Evolutionary conservation across 2,113 vertebrate genomes (phyloP), one percentile per base, ranked within the genome.

Genomic region (Turnix velox): DNA sequence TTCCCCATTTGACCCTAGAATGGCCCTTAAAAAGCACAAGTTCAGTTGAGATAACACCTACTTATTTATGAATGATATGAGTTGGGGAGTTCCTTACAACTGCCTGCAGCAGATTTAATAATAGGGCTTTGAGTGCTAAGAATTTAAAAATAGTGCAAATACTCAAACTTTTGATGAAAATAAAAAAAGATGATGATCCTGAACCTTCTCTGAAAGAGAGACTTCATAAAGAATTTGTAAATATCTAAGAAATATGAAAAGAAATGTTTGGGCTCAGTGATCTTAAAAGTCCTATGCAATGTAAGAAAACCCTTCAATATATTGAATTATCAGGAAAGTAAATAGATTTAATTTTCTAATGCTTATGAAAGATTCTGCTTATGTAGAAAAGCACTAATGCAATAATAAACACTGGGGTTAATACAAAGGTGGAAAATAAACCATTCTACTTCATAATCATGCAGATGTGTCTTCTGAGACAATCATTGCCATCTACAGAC

Each of bases 401-500:
- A 71, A 59, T 87, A 74, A 92, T 61, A 76, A 92, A 78, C 14
- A 78, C 4, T 40, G 62, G 83, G 75, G 93, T 88, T 92, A 94
- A 83, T 90, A 83, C 43, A 82, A 92, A 92, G 84, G 58, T 91
- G 92, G 78, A 95, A 90, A 89, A 46, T 74, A 84, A 90, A 83
- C 46, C 83, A 55, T 55, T 78, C 51, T 96, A 82, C 61, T 91
- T 88, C 52, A 91, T 71, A 80, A 81, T 87, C 90, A 92, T 93
- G 93, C 59, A 95, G 73, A 79, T 96, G 61, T 94, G 92, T 90
- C 91, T 87, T 94, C 52, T 94, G 92, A 93, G 71, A 95, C 94
- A 95, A 96, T 96, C 58, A 96, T 76, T 96, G 94, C 93, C 91
- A 97, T 95, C 95, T 94, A 94, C 93, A 96, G 96, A 97, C 81